Percentiles rank a stretch among this genome's conserved stretches.
Evolutionary conservation across 1,140 invertebrate species (phyloP).

Genomic region (Cyphomyrmex costatus): DNA sequence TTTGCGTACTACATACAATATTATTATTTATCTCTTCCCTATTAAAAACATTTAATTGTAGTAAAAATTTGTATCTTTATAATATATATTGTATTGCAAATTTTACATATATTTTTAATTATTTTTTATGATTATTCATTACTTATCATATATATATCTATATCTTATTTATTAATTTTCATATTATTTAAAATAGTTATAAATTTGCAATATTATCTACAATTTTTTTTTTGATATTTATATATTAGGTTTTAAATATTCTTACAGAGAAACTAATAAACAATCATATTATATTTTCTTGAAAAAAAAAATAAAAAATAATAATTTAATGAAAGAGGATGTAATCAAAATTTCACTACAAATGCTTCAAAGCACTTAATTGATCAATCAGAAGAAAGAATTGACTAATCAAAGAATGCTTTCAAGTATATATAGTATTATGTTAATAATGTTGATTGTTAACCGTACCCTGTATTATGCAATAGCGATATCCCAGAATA

Average conservation of each 20-base stretch:
- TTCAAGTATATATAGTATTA: too few species aligned
- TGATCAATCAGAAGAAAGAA: too few species aligned
- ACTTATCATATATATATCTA: background rate
- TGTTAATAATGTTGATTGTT: too few species aligned
- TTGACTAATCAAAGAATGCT: too few species aligned
- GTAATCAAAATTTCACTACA: too few species aligned
- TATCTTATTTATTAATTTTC: background rate
- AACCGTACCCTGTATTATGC: background rate
- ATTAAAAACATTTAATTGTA: background rate
- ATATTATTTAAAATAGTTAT: background rate
- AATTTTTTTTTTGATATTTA: too few species aligned
- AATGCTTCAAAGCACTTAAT: too few species aligned
- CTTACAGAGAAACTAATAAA: background rate
- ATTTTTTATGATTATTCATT: background rate
- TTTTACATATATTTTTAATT: background rate
- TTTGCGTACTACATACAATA: background rate
- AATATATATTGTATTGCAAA: background rate
- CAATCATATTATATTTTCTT: background rate
- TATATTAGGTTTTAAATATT: background rate
- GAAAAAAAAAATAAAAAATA: background rate
- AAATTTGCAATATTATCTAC: conserved; percentile 3
- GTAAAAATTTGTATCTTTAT: background rate
- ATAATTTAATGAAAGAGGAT: background rate
- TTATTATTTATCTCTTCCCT: background rate
- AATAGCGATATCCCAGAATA: background rate